phyloP scores from a whole-genome alignment of 2,888 invertebrate genomes.

The Volucella inanis region DNA sequence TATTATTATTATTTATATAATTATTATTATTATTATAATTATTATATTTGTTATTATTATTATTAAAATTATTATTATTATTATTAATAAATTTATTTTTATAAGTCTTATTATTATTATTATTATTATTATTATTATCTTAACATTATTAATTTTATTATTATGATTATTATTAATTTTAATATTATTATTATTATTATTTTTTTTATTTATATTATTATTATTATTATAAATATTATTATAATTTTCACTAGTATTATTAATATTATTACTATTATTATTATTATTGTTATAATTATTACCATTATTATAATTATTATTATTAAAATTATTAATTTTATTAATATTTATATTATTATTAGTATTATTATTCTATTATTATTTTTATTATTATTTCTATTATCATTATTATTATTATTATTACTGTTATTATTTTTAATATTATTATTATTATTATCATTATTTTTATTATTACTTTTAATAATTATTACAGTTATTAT shows the following conservation, averaged over 20 bases:
- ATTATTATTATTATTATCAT: neutral
- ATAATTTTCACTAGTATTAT: neutral
- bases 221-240: neutral
- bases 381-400: neutral
- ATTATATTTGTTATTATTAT: no score
- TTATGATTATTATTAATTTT: no score
- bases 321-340: neutral
- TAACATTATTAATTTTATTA: no score
- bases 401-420: neutral
- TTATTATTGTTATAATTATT: neutral
- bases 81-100: neutral
- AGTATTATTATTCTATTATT: neutral
- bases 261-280: neutral
- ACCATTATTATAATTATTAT: neutral
- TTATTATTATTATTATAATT: neutral
- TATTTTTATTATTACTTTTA: neutral
- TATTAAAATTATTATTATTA: neutral
- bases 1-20: neutral
- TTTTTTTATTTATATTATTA: no score
- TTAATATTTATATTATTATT: neutral
- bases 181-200: no score
- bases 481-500: neutral
- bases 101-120: neutral
- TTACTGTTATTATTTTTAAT: neutral
- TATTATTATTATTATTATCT: neutral